Evolutionary conservation across 23 tunicate species (phyloP), one percentile per base, ranked within the genome.

Genomic region (Clavelina lepadiformis): DNA sequence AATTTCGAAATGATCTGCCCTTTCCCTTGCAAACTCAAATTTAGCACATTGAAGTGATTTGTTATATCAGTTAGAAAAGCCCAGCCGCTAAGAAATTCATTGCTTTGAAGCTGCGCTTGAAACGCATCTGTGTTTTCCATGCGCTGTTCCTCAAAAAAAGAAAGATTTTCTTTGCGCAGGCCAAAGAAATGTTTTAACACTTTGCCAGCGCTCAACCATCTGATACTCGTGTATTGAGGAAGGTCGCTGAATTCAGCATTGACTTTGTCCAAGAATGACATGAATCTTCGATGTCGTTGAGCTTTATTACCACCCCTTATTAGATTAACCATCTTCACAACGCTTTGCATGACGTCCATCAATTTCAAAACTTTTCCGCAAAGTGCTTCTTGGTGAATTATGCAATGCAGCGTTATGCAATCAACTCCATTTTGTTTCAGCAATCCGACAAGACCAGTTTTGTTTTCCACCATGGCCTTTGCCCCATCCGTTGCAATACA

Each of bases 321-420:
- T 5, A 82, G 56, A 50, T 82, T 82, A 21, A 82, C 71, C 29
- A 69, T 82, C 21, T 73, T 61, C 18, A 73, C 54, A 24, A 80
- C 87, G 13, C 20, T 27, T 18, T 69, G 44, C 70, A 80, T 80
- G 45, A 80, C 79, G 38, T 80, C 61, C 31, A 19, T 70, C 63
- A 65, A 59, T 70, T 68, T 23, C 36, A 77, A 23, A 8, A 31
- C 29, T 68, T 77, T 70, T 13, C 79, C 56, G 38, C 79, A 81
- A 52, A 72, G 65, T 19, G 88, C 79, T 73, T 82, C 89, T 67
- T 82, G 89, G 68, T 82, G 80, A 47, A 82, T 59, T 18, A 80
- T 71, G 57, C 77, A 80, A 50, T 80, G 77, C 29, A 80, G 51
- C 15, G 63, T 75, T 33, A 51, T 32, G 56, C 85, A 79, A 52